Percentiles rank a stretch among this genome's conserved stretches.
Evolutionary conservation across 2,113 vertebrate species (phyloP).

Genomic region (Sander vitreus): DNA sequence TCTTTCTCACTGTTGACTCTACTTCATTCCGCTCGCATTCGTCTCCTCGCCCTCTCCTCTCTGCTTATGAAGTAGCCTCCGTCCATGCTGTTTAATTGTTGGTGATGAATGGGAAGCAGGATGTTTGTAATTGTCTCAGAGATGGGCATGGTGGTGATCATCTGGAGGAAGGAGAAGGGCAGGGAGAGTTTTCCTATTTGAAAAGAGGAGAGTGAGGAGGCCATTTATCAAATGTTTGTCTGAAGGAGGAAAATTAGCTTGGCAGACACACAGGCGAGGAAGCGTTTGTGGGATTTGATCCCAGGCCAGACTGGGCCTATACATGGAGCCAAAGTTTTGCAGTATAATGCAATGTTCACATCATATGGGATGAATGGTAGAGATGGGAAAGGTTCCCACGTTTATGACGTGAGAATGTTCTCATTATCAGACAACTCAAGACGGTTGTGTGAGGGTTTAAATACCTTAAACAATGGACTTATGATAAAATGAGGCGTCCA

Average conservation of each 20-base stretch:
- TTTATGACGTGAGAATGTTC: neutral
- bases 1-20: slow-evolving; percentile 77
- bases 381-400: neutral
- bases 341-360: neutral
- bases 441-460: neutral
- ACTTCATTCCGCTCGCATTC: slow-evolving; percentile 84
- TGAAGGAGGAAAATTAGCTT: slow-evolving; percentile 46
- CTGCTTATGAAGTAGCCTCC: slow-evolving; percentile 63
- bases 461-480: neutral
- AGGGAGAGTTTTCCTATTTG: slow-evolving; percentile 34
- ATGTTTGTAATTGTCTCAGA: slow-evolving; percentile 74
- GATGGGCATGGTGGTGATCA: slow-evolving; percentile 45
- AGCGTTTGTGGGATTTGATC: slow-evolving; percentile 26
- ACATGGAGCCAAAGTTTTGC: neutral
- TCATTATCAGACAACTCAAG: neutral
- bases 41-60: slow-evolving; percentile 46
- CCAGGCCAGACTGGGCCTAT: neutral
- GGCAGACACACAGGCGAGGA: slow-evolving; percentile 27
- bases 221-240: slow-evolving; percentile 64
- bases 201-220: slow-evolving; percentile 38
- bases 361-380: neutral
- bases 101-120: slow-evolving; percentile 73
- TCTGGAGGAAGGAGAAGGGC: slow-evolving; percentile 53
- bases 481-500: neutral
- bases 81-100: slow-evolving; percentile 76